phyloP scores from a whole-genome alignment of 2,888 invertebrate genomes.

The Stenichneumon culpator region DNA sequence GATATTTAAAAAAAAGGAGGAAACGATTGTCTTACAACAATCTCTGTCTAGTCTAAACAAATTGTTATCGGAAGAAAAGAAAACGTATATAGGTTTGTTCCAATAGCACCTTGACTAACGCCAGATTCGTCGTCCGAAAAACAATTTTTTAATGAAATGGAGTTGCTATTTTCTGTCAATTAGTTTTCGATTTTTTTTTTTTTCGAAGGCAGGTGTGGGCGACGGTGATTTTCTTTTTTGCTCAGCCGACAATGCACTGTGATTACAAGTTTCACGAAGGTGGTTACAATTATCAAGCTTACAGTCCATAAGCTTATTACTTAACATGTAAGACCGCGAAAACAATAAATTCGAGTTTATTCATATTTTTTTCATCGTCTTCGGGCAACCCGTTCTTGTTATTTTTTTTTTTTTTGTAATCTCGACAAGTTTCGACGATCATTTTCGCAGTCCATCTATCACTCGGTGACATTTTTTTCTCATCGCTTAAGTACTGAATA shows the following conservation, averaged over 20 bases:
- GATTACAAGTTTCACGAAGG: conserved; percentile 40
- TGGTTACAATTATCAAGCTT: conserved; percentile 56
- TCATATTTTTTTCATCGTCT: neutral
- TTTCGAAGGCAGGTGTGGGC: conserved; percentile 55
- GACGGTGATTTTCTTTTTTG: conserved; percentile 27
- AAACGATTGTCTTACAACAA: conserved; percentile 7
- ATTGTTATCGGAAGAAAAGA: conserved; percentile 29
- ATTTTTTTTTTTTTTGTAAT: conserved; percentile 5
- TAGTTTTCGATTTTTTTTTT: neutral
- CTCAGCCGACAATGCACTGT: conserved; percentile 24
- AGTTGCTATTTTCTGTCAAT: conserved; percentile 22
- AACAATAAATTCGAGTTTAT: conserved; percentile 24
- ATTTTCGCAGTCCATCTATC: conserved; percentile 46
- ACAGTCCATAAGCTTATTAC: conserved; percentile 51
- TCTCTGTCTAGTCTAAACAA: conserved; percentile 29
- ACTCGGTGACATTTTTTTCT: conserved; percentile 47
- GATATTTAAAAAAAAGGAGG: conserved; percentile 8
- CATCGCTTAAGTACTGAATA: conserved; percentile 76
- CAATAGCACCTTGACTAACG: conserved; percentile 54
- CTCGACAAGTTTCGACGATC: conserved; percentile 13
- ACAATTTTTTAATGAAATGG: conserved; percentile 36
- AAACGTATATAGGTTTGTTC: conserved; percentile 18
- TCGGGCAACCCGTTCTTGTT: neutral
- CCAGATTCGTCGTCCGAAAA: conserved; percentile 33
- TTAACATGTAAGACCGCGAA: conserved; percentile 47